These are phyloP conservation scores for Dendrolimus houi DNA, from an alignment of 2,888 invertebrate genomes.

Conservation along the genomic window DNA sequence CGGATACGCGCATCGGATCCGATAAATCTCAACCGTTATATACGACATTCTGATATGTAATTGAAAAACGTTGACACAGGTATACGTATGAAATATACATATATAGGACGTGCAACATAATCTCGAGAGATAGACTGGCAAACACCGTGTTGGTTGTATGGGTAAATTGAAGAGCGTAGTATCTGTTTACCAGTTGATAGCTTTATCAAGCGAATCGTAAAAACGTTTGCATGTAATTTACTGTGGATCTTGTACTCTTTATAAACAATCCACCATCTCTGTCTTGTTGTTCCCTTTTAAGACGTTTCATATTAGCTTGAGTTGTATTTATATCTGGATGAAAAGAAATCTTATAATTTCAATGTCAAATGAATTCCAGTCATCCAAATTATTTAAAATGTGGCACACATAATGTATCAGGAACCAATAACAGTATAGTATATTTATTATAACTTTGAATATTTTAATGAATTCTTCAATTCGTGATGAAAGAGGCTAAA, in stretches of 20 bases:
- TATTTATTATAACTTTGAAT: too few relatives aligned
- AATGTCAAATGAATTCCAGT: too few relatives aligned
- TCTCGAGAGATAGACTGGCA: slow-evolving; percentile 60
- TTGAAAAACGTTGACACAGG: slow-evolving; percentile 41
- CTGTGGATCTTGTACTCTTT: slow-evolving; percentile 56
- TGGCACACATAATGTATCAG: too few relatives aligned
- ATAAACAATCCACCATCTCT: slow-evolving; percentile 6
- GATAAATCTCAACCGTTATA: slow-evolving; percentile 33
- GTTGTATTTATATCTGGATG: too few relatives aligned
- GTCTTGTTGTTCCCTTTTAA: too few relatives aligned
- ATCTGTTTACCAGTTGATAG: slow-evolving; percentile 67
- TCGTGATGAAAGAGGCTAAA: too few relatives aligned
- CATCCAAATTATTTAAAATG: too few relatives aligned
- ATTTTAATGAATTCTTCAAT: too few relatives aligned
- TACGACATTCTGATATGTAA: slow-evolving; percentile 31
- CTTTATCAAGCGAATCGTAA: slow-evolving; percentile 69
- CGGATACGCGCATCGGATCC: slow-evolving; percentile 19
- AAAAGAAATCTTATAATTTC: too few relatives aligned
- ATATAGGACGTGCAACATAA: slow-evolving; percentile 63
- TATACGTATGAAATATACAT: slow-evolving; percentile 36
- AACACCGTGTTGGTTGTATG: slow-evolving; percentile 37
- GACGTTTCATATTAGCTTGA: too few relatives aligned
- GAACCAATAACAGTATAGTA: too few relatives aligned
- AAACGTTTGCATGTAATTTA: slow-evolving; percentile 69
- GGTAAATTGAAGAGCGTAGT: slow-evolving; percentile 55